phyloP scores from a whole-genome alignment of 2,888 invertebrate genomes.

The Oxytorus armatus region DNA sequence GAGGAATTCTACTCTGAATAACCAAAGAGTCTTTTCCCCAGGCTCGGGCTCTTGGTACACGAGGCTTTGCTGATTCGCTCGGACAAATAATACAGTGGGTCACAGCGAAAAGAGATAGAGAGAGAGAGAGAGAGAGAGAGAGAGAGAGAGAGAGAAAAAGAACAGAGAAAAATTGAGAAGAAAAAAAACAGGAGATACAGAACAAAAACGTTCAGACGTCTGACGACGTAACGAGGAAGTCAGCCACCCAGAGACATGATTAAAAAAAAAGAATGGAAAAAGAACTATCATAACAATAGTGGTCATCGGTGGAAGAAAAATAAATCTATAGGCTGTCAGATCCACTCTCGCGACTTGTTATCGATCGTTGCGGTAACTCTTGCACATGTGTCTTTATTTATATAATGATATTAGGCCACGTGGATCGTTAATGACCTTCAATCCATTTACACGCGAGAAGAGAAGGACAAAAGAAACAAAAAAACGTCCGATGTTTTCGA shows the following conservation, averaged over 20 bases:
- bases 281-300: constrained; percentile 13
- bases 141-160: not conserved
- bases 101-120: constrained; percentile 4
- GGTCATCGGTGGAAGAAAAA: constrained; percentile 13
- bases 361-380: constrained; percentile 1
- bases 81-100: constrained; percentile 13
- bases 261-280: constrained; percentile 6
- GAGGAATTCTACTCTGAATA: not conserved
- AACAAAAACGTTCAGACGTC: not conserved
- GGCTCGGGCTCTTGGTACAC: not conserved
- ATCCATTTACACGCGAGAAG: not conserved
- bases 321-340: constrained; percentile 32
- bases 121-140: not conserved
- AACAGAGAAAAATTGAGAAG: too few species aligned
- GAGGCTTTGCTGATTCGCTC: not conserved
- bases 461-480: constrained; percentile 12
- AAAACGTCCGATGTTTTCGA: constrained; percentile 6
- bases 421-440: constrained; percentile 37
- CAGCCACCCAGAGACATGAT: not conserved
- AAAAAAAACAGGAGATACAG: not conserved
- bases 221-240: not conserved
- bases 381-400: constrained; percentile 1
- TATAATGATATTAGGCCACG: constrained; percentile 5
- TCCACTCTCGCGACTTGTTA: constrained; percentile 26
- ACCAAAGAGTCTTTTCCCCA: not conserved